phyloP scores from a whole-genome alignment of 2,113 vertebrate species.

The Alethe diademata region DNA sequence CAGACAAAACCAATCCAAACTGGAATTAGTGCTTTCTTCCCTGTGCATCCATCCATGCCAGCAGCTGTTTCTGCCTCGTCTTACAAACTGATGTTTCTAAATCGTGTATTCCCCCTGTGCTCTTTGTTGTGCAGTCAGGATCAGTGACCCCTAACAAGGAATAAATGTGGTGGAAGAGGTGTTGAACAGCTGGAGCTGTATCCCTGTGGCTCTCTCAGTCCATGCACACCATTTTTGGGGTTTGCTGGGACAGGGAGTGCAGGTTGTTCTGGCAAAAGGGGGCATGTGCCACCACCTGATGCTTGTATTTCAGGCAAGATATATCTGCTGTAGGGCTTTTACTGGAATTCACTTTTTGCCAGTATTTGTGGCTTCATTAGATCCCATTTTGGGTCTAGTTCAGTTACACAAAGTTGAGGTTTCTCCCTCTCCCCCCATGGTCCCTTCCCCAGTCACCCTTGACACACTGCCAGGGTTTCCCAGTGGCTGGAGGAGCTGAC shows the following conservation, averaged over 20 bases:
- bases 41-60: not conserved
- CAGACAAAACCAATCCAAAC: not conserved
- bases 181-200: not conserved
- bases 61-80: not conserved
- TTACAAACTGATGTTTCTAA: not conserved
- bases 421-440: not conserved
- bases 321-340: not conserved
- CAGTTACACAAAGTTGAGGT: not conserved
- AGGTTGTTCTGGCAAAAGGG: not conserved
- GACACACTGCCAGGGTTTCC: not conserved
- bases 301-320: not conserved
- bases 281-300: not conserved
- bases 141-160: not conserved
- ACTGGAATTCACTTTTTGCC: not conserved
- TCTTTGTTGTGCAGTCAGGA: not conserved
- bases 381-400: not conserved
- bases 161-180: not conserved
- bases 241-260: not conserved
- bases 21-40: not conserved
- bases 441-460: accelerated
- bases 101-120: not conserved
- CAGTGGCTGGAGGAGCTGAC: not conserved
- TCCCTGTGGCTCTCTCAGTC: not conserved
- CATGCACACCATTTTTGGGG: not conserved
- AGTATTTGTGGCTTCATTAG: not conserved